A percentile compares a stretch with the other conserved stretches of the same genome.
phyloP scores from a whole-genome alignment of 1,140 invertebrate genomes.

The Apis florea region DNA sequence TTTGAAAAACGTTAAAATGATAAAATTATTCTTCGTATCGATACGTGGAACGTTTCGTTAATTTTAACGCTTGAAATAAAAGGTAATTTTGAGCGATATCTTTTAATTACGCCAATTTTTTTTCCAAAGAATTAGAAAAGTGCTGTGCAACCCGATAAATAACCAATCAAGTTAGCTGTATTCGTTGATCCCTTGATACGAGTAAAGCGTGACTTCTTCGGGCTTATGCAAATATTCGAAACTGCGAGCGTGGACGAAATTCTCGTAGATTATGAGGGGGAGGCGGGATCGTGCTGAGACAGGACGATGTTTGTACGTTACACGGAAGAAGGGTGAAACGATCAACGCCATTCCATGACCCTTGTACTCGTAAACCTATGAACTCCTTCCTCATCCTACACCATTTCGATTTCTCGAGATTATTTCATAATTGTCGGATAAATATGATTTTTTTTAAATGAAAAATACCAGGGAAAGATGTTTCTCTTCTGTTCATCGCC shows the following conservation, averaged over 20 bases:
- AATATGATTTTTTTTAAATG: no score
- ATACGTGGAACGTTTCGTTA: no score
- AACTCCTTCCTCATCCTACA: background rate
- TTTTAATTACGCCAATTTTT: no score
- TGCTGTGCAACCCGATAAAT: background rate
- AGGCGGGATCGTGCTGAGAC: conserved; percentile 42
- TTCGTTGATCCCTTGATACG: conserved; percentile 19
- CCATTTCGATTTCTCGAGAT: background rate
- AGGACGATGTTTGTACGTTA: conserved; percentile 45
- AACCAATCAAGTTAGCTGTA: background rate
- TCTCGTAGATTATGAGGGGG: conserved; percentile 48
- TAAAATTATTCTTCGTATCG: no score
- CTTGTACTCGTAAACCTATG: background rate
- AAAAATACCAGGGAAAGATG: no score
- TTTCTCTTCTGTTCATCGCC: no score
- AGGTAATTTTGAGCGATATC: no score
- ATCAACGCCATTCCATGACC: background rate
- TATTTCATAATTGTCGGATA: background rate
- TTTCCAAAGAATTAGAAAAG: no score
- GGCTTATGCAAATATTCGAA: conserved; percentile 61
- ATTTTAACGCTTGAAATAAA: no score
- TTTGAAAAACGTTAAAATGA: no score
- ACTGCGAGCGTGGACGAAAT: conserved; percentile 56
- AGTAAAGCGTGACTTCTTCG: conserved; percentile 23
- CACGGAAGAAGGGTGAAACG: background rate